Evolutionary conservation across 2,113 vertebrate species (phyloP), one percentile per base, ranked within the genome.

Genomic region (Orycteropus afer): DNA sequence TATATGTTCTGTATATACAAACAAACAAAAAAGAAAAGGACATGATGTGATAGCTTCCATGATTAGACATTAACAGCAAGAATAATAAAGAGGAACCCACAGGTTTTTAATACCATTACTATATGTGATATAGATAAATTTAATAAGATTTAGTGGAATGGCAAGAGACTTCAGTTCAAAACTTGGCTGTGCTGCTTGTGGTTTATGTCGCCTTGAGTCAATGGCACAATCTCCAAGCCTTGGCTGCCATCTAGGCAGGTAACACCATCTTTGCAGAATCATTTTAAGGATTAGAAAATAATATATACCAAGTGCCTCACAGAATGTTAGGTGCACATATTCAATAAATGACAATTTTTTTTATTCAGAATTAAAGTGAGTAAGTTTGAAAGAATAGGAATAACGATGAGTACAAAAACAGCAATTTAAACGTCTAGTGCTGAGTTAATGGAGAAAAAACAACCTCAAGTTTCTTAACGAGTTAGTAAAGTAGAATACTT

Each of bases 1-100:
- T 99, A 82, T 99, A 99, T 34, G 99, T 98, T 95, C 99, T 99
- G 97, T 20, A 97, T 98, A 96, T 96, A 93, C 3, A 82, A 59
- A 57, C 5, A 37, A 86, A 20, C 47, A 55, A 32, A 40, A 55
- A 65, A 47, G 57, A 73, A 65, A 79, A 89, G 40, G 15, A 32
- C 23, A 73, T 53, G 23, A 90, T 69, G 32, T 63, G 91, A 86
- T 8, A 74, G 51, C 10, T 86, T 71, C 61, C 27, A 67, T 63
- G 27, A 77, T 47, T 78, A 94, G 18, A 61, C n/a, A 82, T 79
- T 61, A 86, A 79, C 3, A 23, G 7, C 53, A 80, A 89, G 63
- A 86, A 79, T 17, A 51, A 77, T 63, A 34, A 93, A 82, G 61
- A 65, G 51, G 71, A 86, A 32, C 15, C 25, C 34, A 73, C 2